phyloP scores from a whole-genome alignment of 2,797 vertebrate species.

The Mormyrops boulengeri region DNA sequence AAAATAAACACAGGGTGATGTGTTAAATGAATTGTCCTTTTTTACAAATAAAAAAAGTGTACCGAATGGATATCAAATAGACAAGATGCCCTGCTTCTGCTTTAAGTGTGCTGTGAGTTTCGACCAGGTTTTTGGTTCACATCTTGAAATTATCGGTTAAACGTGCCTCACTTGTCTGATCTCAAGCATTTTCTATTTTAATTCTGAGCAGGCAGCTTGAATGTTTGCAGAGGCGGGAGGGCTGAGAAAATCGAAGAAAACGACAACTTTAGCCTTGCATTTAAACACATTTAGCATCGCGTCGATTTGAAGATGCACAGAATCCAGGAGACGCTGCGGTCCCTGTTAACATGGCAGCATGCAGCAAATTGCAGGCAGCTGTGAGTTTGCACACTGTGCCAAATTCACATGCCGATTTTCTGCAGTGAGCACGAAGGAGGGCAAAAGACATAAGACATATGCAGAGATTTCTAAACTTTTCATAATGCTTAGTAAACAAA shows the following conservation, averaged over 20 bases:
- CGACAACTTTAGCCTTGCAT: neutral
- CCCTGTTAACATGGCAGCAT: neutral
- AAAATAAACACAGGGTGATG: neutral
- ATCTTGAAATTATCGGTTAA: neutral
- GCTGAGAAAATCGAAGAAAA: neutral
- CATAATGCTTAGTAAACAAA: neutral
- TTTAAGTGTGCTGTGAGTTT: neutral
- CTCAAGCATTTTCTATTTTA: neutral
- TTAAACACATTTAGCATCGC: neutral
- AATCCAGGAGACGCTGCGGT: neutral
- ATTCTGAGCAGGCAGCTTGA: neutral
- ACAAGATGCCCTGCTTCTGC: neutral
- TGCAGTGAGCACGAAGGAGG: neutral
- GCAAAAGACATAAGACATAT: neutral
- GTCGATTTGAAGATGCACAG: neutral
- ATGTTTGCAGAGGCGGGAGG: neutral
- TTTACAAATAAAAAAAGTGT: neutral
- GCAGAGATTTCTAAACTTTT: neutral
- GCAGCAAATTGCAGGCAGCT: conserved; percentile 3
- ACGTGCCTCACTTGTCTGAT: neutral
- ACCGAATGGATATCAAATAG: neutral
- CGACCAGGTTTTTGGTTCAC: neutral
- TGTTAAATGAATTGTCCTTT: neutral
- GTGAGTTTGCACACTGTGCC: neutral
- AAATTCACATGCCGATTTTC: neutral